These are phyloP conservation scores for Stenichneumon culpator DNA, from an alignment of 2,888 invertebrate genomes.

Conservation along the genomic window DNA sequence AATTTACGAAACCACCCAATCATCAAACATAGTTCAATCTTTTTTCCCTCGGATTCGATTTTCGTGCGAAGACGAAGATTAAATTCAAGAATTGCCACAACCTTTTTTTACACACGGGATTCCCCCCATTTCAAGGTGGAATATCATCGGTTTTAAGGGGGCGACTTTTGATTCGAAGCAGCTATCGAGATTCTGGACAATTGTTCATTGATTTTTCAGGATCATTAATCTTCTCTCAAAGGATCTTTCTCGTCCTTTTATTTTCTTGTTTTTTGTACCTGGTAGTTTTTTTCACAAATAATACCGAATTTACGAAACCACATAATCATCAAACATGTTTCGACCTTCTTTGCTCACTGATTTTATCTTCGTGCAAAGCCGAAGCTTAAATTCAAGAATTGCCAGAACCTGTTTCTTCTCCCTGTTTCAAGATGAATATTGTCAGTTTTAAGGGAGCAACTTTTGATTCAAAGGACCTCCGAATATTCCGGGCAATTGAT, in stretches of 20 bases:
- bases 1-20: neutral
- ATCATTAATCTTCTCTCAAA: neutral
- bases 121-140: neutral
- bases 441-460: neutral
- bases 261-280: neutral
- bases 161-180: neutral
- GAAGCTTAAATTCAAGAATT: neutral
- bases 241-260: neutral
- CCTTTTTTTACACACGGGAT: neutral
- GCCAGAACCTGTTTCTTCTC: neutral
- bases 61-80: neutral
- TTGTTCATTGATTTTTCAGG: neutral
- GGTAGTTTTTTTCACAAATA: neutral
- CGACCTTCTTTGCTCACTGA: neutral
- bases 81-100: neutral
- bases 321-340: neutral
- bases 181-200: neutral
- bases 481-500: neutral
- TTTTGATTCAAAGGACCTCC: neutral
- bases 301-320: neutral
- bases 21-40: neutral
- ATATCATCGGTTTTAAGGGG: neutral
- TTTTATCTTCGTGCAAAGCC: neutral
- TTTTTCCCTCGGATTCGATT: neutral
- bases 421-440: neutral